These are phyloP conservation scores for Eulithis testata DNA, from an alignment of 2,888 invertebrate species.

Conservation along the genomic window DNA sequence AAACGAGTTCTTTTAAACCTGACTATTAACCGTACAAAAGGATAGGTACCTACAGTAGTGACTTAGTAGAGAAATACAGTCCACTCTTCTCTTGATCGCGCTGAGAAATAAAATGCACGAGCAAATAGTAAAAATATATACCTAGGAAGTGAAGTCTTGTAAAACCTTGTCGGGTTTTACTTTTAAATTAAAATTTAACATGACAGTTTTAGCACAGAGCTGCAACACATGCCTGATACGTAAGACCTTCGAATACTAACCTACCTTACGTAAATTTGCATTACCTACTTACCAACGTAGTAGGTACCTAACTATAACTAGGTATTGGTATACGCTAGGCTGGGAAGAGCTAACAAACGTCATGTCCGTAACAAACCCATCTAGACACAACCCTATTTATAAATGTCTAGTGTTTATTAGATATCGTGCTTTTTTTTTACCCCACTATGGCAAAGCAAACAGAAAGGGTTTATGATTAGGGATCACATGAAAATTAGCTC, in stretches of 20 bases:
- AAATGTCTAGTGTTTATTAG: too few relatives aligned
- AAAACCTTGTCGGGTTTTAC: background rate
- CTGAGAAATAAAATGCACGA: too few relatives aligned
- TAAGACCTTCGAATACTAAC: constrained; percentile 13
- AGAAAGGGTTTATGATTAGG: too few relatives aligned
- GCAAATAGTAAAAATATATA: too few relatives aligned
- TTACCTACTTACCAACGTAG: constrained; percentile 14
- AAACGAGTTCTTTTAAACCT: too few relatives aligned
- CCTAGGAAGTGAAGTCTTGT: background rate
- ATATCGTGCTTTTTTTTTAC: too few relatives aligned
- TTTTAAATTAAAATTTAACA: background rate
- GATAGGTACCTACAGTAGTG: too few relatives aligned
- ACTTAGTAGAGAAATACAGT: too few relatives aligned
- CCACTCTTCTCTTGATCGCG: too few relatives aligned
- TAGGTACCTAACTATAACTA: background rate
- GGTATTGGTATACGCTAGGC: constrained; percentile 1
- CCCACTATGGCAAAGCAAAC: too few relatives aligned
- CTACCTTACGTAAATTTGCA: constrained; percentile 28
- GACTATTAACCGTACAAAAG: too few relatives aligned
- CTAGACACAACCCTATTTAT: background rate
- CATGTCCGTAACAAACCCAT: background rate
- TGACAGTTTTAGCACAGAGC: background rate
- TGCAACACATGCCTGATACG: background rate
- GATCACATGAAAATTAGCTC: too few relatives aligned
- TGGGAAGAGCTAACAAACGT: constrained; percentile 8